Evolutionary conservation across 2,888 invertebrate genomes (phyloP), one percentile per base, ranked within the genome.

Genomic region (Drosophila lacicola): DNA sequence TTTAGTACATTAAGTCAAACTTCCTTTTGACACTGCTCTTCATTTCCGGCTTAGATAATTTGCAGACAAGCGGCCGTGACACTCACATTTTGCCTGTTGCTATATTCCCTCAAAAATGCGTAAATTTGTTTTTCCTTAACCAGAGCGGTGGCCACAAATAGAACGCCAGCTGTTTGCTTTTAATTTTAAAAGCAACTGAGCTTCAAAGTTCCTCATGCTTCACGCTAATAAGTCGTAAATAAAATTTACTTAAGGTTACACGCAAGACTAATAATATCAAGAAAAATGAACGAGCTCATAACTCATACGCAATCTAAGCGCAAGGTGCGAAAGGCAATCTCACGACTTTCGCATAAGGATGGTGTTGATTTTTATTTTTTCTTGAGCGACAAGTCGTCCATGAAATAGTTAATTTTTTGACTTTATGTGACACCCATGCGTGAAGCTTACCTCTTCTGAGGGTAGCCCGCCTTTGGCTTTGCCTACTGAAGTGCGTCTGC

Each of bases 401-500:
- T 66, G 79, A 67, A 77, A 63, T 84, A 84, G 77, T 81, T 83
- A 77, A 82, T 82, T 81, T 84, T 79, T 78, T 70, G 72, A 76
- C 76, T 79, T 67, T 51, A 69, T 68, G 67, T 72, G 80, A 61
- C 63, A 73, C 50, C 72, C 65, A 72, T 62, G 64, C 25, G 14
- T 17, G 3, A 33, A 9, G 17, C 45, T 50, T 54, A 57, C 54
- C 69, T 39, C 8, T 8, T 55, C 33, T 5, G 4, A 21, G 29
- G 19, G 33, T 14, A 33, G 17, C 19, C 29, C 14, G 19, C 42
- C 45, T 29, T 50, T 57, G 53, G 57, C 57, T 53, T 42, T 49
- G 51, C 34, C 42, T 57, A 55, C 55, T 36, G 47, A 74, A 70
- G 54, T 55, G 50, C 47, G 58, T 36, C 49, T 49, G 60, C 39